These are phyloP conservation scores for Amphipoea oculea DNA, from an alignment of 2,888 invertebrate species.

Conservation along the genomic window DNA sequence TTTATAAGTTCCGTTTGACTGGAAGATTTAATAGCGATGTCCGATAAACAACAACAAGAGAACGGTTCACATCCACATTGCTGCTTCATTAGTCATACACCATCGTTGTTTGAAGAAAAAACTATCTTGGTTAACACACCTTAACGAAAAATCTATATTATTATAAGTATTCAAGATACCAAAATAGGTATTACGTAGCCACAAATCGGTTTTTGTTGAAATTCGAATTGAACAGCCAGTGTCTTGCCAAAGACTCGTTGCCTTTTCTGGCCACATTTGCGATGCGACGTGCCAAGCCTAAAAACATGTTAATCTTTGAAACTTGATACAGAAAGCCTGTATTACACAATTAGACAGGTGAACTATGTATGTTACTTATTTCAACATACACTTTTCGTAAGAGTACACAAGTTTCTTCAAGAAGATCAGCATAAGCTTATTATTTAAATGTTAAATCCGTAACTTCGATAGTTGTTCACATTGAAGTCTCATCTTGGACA, in stretches of 20 bases:
- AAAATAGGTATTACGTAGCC: slow-evolving; percentile 46
- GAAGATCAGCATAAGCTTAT: slow-evolving; percentile 69
- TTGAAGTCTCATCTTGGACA: slow-evolving; percentile 68
- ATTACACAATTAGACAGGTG: slow-evolving; percentile 70
- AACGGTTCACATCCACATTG: slow-evolving; percentile 29
- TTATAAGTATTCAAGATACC: slow-evolving; percentile 27
- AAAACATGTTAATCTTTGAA: slow-evolving; percentile 76
- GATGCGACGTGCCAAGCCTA: slow-evolving; percentile 72
- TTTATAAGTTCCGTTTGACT: slow-evolving; percentile 37
- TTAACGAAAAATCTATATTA: slow-evolving; percentile 25
- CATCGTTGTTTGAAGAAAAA: slow-evolving; percentile 23
- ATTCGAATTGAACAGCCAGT: slow-evolving; percentile 59
- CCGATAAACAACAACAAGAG: slow-evolving; percentile 46
- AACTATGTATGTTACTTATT: slow-evolving; percentile 57
- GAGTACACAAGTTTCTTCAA: slow-evolving; percentile 68
- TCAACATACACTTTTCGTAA: slow-evolving; percentile 74
- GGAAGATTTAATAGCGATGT: slow-evolving; percentile 53
- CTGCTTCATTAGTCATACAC: slow-evolving; percentile 49
- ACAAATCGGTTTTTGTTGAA: slow-evolving; percentile 64
- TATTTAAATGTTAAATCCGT: slow-evolving; percentile 72
- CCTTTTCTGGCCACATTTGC: slow-evolving; percentile 73
- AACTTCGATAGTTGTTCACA: slow-evolving; percentile 71
- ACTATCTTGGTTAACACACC: slow-evolving; percentile 3
- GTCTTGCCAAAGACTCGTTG: slow-evolving; percentile 62
- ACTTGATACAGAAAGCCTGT: slow-evolving; percentile 64